Conservation (phyloP, 2,888 invertebrate species). For the Baccha elongata region DNA sequence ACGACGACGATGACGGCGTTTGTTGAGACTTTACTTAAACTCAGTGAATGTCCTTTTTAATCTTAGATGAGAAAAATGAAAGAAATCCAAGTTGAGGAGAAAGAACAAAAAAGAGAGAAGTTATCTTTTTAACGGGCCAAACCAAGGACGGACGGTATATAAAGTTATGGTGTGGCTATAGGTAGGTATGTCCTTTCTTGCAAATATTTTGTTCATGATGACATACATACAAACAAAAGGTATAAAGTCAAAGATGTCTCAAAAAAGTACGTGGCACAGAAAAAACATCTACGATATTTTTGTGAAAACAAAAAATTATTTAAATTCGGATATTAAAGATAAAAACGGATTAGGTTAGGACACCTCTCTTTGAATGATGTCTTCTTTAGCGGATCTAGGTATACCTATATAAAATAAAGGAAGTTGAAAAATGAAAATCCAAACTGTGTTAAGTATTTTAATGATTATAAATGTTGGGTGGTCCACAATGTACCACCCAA, state of each 20-base stretch:
- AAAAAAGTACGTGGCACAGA: no score
- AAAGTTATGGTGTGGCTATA: no score
- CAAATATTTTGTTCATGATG: no score
- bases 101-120: conserved; percentile 39
- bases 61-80: not conserved
- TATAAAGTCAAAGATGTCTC: no score
- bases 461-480: no score
- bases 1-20: conserved; percentile 18
- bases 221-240: no score
- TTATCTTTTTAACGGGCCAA: conserved; percentile 32
- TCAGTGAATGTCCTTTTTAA: conserved; percentile 7
- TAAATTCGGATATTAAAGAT: conserved; percentile 64
- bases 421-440: conserved; percentile 21
- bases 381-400: conserved; percentile 3
- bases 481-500: no score
- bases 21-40: conserved; percentile 48
- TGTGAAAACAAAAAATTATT: not conserved
- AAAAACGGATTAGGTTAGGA: conserved; percentile 62
- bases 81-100: conserved; percentile 38
- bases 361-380: conserved; percentile 40
- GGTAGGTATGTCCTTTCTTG: no score
- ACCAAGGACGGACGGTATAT: conserved; percentile 15
- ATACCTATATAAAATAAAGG: conserved; percentile 25
- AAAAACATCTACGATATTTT: conserved; percentile 34
- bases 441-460: no score